Conservation (phyloP, 1,140 invertebrate species). For the Philotrypesis tridentata region DNA sequence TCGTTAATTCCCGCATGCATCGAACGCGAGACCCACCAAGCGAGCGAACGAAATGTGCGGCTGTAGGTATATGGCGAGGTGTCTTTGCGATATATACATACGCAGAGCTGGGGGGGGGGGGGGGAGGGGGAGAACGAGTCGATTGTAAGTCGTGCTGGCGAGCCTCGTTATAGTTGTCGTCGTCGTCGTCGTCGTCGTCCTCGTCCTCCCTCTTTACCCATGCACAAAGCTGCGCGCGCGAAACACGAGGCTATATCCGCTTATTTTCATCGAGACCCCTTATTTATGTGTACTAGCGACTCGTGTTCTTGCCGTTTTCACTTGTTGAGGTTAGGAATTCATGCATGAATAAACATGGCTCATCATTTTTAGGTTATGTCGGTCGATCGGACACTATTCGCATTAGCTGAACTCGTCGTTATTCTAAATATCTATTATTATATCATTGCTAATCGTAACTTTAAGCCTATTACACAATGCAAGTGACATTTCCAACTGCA, state of each 20-base stretch:
- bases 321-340: too few relatives aligned
- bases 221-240: conserved; percentile 24
- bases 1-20: conserved; percentile 33
- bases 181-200: not conserved
- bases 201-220: conserved; percentile 1
- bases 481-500: too few relatives aligned
- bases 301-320: too few relatives aligned
- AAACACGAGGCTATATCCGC: not conserved
- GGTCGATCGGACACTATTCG: too few relatives aligned
- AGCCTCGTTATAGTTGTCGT: conserved; percentile 6
- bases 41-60: conserved; percentile 10
- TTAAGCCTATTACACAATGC: too few relatives aligned
- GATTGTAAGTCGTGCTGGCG: conserved; percentile 35
- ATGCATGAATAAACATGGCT: too few relatives aligned
- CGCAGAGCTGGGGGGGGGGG: not conserved
- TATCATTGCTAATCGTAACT: too few relatives aligned
- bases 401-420: too few relatives aligned
- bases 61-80: too few relatives aligned
- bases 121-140: conserved; percentile 40
- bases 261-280: not conserved
- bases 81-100: too few relatives aligned
- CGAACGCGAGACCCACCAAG: not conserved
- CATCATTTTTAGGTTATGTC: too few relatives aligned
- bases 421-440: too few relatives aligned
- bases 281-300: conserved; percentile 19